Conservation (phyloP, 2,888 invertebrate species). For the Xylota sylvarum region DNA sequence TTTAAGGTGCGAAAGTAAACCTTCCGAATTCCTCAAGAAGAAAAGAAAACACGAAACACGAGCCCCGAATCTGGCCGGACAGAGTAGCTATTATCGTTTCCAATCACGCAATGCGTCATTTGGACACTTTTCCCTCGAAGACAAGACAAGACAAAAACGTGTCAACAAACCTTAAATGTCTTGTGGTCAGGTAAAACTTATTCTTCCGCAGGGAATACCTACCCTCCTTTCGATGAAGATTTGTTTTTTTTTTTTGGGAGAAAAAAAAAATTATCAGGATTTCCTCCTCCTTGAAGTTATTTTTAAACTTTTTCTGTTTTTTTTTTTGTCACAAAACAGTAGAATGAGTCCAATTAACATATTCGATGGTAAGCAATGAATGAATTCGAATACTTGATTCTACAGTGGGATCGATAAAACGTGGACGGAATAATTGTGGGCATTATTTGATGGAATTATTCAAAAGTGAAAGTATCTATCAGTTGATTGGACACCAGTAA, state of each 20-base stretch:
- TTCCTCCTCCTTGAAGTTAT: not conserved
- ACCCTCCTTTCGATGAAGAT: not conserved
- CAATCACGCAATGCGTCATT: slow-evolving; percentile 75
- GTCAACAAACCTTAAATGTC: slow-evolving; percentile 63
- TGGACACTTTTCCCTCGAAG: slow-evolving; percentile 63
- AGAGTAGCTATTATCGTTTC: slow-evolving; percentile 61
- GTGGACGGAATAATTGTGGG: not conserved
- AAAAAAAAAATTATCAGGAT: not conserved
- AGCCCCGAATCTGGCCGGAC: slow-evolving; percentile 38
- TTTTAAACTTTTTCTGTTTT: slow-evolving; percentile 15
- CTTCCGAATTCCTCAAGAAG: slow-evolving; percentile 74
- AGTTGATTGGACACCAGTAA: too few relatives aligned
- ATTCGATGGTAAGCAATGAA: slow-evolving; percentile 5
- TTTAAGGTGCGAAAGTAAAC: slow-evolving; percentile 76
- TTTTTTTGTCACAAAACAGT: not conserved
- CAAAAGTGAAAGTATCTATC: not conserved
- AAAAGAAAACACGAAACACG: slow-evolving; percentile 67
- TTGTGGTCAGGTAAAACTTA: slow-evolving; percentile 12
- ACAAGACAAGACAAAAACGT: slow-evolving; percentile 61
- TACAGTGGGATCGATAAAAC: not conserved
- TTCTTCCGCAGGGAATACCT: slow-evolving; percentile 25
- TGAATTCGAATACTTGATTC: not conserved
- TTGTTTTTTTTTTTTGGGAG: not conserved
- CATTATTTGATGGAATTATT: not conserved
- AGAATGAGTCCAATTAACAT: slow-evolving; percentile 21